A percentile compares a stretch with the other conserved stretches of the same genome.
Conservation (phyloP, 2,797 vertebrate species). For the Dryobates pubescens region DNA sequence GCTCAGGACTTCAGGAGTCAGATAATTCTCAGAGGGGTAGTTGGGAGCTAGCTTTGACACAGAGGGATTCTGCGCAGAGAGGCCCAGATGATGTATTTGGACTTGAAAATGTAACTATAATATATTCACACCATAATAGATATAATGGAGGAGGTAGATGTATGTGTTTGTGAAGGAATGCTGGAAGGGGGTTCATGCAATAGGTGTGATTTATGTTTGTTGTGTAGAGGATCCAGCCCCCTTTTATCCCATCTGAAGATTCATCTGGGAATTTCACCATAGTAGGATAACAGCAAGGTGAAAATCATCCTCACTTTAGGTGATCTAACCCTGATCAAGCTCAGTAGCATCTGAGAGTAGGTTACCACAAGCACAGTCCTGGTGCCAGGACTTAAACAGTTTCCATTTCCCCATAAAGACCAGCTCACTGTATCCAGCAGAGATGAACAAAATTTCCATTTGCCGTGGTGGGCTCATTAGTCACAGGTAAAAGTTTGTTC, state of each 20-base stretch:
- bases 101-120: not conserved
- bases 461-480: slow-evolving; percentile 65
- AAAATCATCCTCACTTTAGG: not conserved
- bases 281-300: not conserved
- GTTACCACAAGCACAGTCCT: not conserved
- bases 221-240: not conserved
- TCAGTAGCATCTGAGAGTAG: slow-evolving; percentile 33
- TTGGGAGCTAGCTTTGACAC: not conserved
- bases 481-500: slow-evolving; percentile 52
- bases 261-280: not conserved
- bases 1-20: not conserved
- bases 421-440: not conserved
- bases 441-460: slow-evolving; percentile 61
- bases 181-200: not conserved
- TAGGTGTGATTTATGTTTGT: not conserved
- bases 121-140: not conserved
- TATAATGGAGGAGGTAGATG: not conserved
- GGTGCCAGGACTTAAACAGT: slow-evolving; percentile 27
- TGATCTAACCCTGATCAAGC: not conserved
- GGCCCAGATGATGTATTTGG: not conserved
- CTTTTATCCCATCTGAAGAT: not conserved
- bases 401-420: slow-evolving; percentile 52
- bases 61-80: not conserved
- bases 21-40: not conserved
- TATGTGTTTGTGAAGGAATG: not conserved